These are phyloP conservation scores for Ophiothrix spiculata DNA, from an alignment of 35 echinoderm and acorn worm species.

Conservation along the genomic window DNA sequence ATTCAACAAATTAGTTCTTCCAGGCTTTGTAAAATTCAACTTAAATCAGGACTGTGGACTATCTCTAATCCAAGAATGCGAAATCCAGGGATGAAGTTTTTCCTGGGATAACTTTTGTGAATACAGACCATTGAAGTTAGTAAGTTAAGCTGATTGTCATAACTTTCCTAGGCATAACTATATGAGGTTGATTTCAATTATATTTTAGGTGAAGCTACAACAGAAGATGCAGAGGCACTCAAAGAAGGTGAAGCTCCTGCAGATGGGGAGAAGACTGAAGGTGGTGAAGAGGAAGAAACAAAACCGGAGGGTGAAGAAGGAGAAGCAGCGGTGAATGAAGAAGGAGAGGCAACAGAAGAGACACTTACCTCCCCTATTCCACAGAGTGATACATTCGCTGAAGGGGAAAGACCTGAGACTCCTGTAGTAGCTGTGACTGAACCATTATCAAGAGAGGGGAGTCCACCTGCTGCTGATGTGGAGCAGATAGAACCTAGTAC, in stretches of 20 bases:
- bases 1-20: too few relatives aligned
- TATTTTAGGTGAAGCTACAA: background rate
- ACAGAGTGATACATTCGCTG: constrained; percentile 94
- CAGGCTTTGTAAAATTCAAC: background rate
- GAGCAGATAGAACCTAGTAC: constrained; percentile 67
- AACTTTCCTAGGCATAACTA: too few relatives aligned
- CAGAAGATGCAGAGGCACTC: background rate
- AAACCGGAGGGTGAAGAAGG: constrained; percentile 12
- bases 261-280: constrained; percentile 27
- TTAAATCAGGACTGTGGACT: background rate
- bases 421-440: constrained; percentile 80
- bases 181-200: background rate
- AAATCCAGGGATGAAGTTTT: background rate
- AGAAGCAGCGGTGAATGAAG: constrained; percentile 30
- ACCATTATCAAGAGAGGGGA: constrained; percentile 90
- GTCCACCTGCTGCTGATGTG: constrained; percentile 44
- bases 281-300: constrained; percentile 1
- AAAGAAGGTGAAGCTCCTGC: background rate
- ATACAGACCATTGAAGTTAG: too few relatives aligned
- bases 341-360: constrained; percentile 35
- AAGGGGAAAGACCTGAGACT: constrained; percentile 95
- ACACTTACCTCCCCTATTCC: constrained; percentile 63
- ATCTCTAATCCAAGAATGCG: background rate
- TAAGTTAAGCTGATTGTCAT: too few relatives aligned
- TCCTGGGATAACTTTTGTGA: background rate